Conservation (phyloP, 2,888 invertebrate genomes). For the Agonopterix alstromeriana region DNA sequence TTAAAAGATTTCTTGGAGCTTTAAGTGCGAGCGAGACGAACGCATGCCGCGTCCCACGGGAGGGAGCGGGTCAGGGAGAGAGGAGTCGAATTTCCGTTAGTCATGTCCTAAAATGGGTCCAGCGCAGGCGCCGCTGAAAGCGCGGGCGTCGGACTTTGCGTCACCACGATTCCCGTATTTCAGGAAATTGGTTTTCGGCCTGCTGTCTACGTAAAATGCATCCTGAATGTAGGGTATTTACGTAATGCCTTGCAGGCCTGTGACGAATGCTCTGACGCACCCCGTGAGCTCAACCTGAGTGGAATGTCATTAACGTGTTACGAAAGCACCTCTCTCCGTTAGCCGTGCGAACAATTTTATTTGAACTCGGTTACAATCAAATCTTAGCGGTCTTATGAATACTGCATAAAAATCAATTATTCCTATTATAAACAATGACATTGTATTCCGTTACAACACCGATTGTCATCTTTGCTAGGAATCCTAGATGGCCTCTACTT, state of each 20-base stretch:
- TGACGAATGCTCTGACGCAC: constrained; percentile 64
- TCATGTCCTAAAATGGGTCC: constrained; percentile 85
- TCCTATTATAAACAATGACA: background rate
- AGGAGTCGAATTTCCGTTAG: constrained; percentile 81
- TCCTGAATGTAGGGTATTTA: constrained; percentile 36
- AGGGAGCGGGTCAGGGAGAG: constrained; percentile 69
- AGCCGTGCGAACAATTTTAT: constrained; percentile 33
- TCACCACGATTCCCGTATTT: constrained; percentile 72
- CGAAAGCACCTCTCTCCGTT: constrained; percentile 40
- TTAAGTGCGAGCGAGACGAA: constrained; percentile 68
- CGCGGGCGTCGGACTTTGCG: constrained; percentile 73
- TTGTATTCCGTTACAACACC: too few species aligned
- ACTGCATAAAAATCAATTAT: background rate
- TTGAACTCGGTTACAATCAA: constrained; percentile 14
- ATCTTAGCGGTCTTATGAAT: background rate
- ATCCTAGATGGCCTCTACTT: too few species aligned
- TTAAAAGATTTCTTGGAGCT: constrained; percentile 78
- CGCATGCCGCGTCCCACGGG: constrained; percentile 57
- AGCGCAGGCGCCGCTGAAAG: constrained; percentile 77
- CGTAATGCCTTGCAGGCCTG: constrained; percentile 33
- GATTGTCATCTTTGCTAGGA: too few species aligned
- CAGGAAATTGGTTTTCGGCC: constrained; percentile 57
- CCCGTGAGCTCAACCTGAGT: constrained; percentile 42
- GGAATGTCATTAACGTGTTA: constrained; percentile 68
- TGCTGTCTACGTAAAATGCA: constrained; percentile 52